phyloP scores from a whole-genome alignment of 1,140 invertebrate species.

The Pseudomyrmex dendroicus region DNA sequence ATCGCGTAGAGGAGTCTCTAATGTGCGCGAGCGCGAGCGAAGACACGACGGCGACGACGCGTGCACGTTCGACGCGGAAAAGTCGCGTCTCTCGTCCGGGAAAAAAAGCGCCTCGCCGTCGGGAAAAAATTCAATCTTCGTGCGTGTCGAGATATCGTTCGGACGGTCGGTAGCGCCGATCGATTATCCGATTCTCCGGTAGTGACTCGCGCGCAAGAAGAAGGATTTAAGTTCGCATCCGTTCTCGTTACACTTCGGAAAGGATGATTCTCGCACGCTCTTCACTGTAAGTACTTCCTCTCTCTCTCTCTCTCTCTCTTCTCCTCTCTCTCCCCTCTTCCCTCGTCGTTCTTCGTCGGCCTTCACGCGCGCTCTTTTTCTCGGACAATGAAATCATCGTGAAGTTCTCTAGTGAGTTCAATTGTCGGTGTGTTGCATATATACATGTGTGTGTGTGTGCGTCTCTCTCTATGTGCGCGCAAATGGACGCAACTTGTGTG shows the following conservation, averaged over 20 bases:
- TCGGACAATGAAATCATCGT: no score
- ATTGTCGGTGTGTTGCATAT: no score
- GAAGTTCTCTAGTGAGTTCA: no score
- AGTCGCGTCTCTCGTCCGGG: constrained; percentile 28
- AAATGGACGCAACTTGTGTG: no score
- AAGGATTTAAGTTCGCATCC: constrained; percentile 50
- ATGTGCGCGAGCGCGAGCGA: constrained; percentile 43
- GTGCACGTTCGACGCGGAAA: constrained; percentile 57
- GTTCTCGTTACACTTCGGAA: constrained; percentile 58
- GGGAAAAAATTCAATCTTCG: constrained; percentile 15
- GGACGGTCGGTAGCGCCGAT: neutral
- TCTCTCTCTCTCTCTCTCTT: no score
- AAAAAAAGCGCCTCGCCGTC: constrained; percentile 32
- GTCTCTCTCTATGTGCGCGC: no score
- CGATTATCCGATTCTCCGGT: neutral
- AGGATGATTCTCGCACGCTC: constrained; percentile 79
- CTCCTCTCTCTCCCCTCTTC: no score
- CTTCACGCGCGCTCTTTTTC: neutral
- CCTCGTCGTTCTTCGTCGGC: no score
- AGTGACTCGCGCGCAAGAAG: neutral
- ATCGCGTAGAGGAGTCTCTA: constrained; percentile 77
- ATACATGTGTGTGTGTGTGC: no score
- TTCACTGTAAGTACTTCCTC: constrained; percentile 79
- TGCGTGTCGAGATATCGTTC: neutral
- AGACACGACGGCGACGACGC: constrained; percentile 41